Base-by-base conservation (phyloP, 2,888 invertebrate species). In the Zygaena filipendulae region DNA sequence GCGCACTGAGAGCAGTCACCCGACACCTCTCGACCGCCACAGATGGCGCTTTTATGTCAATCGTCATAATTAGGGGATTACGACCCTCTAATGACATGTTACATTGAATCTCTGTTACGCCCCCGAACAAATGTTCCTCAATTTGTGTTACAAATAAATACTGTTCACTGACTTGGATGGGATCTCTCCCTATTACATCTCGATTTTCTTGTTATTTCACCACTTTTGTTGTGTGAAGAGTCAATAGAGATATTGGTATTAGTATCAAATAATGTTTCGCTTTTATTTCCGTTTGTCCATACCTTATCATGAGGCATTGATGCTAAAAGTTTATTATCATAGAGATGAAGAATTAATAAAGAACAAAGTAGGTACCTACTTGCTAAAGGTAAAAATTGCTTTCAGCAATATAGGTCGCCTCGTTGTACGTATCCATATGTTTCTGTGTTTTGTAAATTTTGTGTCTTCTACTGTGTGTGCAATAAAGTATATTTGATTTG, bases 51-150 rank as follows among this genome's bases (percentile, higher is more conserved):
- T 74, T 74, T 58, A 74, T 77, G 74, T 72, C 79, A 77, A 77
- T 77, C 67, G 75, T 72, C 75, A 72, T 79, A 75, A 77, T 79
- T 77, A 79, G 74, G 64, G 75, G 74, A 74, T 77, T 74, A 71
- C 55, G 52, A 42, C 58, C 64, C 71, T 64, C 67, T 75, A 71
- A 79, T 72, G 71, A 71, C 69, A 70, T 56, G 72, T 70, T 71
- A 69, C 68, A 69, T 69, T 69, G 71, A 72, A 69, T 67, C 63
- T 63, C 52, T 53, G 58, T 70, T 58, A 68, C 74, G 64, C 74
- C 72, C 59, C 69, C 56, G 67, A 56, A 66, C 75, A 74, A 72
- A 75, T 77, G 75, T 70, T 60, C 58, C 43, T 47, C 42, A 40
- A 36, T 42, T 39, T 43, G 42, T 31, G 29, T 41, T 41, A 49